Conservation (phyloP, 1,140 invertebrate species). For the Drosophila subobscura region DNA sequence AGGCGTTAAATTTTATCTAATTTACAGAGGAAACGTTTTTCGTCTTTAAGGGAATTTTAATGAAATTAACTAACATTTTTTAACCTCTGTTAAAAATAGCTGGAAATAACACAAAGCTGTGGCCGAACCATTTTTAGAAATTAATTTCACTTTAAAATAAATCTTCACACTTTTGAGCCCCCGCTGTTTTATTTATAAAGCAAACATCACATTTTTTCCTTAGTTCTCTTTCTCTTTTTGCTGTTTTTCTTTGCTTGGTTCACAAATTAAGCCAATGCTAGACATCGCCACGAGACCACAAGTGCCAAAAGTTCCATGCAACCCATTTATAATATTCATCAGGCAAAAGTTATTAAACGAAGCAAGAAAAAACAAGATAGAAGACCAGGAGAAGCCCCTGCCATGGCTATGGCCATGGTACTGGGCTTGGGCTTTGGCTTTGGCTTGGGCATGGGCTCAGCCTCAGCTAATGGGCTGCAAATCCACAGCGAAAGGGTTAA, state of each 20-base stretch:
- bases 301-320: constrained; percentile 68
- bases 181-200: constrained; percentile 7
- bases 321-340: constrained; percentile 67
- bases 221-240: background rate
- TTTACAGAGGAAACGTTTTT: constrained; percentile 2
- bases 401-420: constrained; percentile 22
- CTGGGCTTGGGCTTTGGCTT: background rate
- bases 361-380: constrained; percentile 17
- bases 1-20: constrained; percentile 15
- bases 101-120: no score
- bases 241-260: constrained; percentile 3
- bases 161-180: constrained; percentile 25
- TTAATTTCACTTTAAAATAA: constrained; percentile 13
- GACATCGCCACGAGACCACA: constrained; percentile 47
- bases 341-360: constrained; percentile 40
- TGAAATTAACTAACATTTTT: background rate
- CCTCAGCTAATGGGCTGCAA: constrained; percentile 31
- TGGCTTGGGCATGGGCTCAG: no score
- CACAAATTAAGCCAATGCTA: constrained; percentile 54
- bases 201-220: constrained; percentile 13
- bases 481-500: constrained; percentile 63
- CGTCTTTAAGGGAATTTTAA: background rate
- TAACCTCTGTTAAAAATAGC: no score
- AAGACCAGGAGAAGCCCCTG: constrained; percentile 1
- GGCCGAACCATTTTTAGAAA: constrained; percentile 3